Evolutionary conservation across 2,797 vertebrate genomes (phyloP).

Genomic region (Anisognathus igniventris): DNA sequence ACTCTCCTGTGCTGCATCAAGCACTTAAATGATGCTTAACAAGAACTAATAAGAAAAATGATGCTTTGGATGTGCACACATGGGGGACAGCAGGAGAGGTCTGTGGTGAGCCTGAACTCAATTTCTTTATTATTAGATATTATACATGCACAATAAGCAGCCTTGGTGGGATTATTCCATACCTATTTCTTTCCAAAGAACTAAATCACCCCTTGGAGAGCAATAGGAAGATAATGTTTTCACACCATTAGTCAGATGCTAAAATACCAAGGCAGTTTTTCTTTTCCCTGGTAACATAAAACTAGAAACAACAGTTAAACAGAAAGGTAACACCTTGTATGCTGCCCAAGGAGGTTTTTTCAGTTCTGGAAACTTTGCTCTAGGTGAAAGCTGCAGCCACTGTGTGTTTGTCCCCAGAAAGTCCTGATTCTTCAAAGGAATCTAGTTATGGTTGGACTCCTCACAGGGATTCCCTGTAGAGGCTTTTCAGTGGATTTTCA

Average conservation of each 20-base stretch:
- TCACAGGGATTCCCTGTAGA: neutral
- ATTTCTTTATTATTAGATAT: neutral
- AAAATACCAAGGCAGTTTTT: neutral
- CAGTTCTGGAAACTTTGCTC: neutral
- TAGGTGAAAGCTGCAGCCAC: neutral
- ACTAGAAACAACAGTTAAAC: neutral
- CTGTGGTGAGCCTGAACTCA: neutral
- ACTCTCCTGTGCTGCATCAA: neutral
- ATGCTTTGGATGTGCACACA: neutral
- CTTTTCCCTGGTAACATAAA: neutral
- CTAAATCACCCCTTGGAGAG: neutral
- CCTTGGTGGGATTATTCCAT: neutral
- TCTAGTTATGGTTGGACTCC: neutral
- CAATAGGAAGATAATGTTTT: slow-evolving; percentile 3
- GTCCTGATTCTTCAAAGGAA: neutral
- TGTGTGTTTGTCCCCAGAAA: neutral
- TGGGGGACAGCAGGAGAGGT: neutral
- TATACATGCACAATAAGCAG: neutral
- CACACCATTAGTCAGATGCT: slow-evolving; percentile 22
- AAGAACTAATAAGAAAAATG: neutral
- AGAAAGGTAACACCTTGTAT: neutral
- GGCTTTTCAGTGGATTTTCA: neutral
- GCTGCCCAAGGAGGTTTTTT: neutral
- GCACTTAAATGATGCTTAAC: neutral
- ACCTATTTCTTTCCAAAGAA: slow-evolving; percentile 1